Percentiles rank a stretch among this genome's conserved stretches.
Evolutionary conservation across 2,113 vertebrate species (phyloP).

Genomic region (Myotis davidii): DNA sequence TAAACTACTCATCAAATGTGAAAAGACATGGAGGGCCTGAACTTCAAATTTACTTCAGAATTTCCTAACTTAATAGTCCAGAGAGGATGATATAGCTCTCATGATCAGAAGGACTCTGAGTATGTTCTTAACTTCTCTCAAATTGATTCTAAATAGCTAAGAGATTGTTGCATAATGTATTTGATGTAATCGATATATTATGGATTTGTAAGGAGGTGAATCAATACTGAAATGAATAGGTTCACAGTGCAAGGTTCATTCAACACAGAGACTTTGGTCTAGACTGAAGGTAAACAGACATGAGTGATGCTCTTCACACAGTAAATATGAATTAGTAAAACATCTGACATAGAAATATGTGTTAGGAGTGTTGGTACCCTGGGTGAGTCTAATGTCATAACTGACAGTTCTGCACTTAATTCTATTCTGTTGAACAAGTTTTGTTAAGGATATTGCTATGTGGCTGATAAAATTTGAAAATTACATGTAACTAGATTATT

Average conservation of each 20-base stretch:
- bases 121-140: conserved; percentile 12
- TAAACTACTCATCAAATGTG: neutral
- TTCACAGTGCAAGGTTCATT: conserved; percentile 14
- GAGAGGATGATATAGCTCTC: neutral
- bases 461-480: neutral
- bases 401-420: neutral
- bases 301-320: neutral
- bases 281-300: conserved; percentile 1
- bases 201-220: conserved; percentile 39
- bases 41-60: neutral
- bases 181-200: conserved; percentile 1
- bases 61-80: conserved; percentile 20
- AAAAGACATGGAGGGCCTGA: neutral
- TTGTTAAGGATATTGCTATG: neutral
- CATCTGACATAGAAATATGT: neutral
- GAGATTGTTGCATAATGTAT: conserved; percentile 53
- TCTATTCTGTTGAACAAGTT: neutral
- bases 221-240: conserved; percentile 50
- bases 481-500: neutral
- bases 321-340: neutral
- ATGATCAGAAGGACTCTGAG: conserved; percentile 39
- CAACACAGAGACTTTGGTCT: neutral
- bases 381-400: neutral
- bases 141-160: conserved; percentile 49
- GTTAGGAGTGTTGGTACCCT: neutral